Evolutionary conservation across 1,140 invertebrate species (phyloP).

Genomic region (Leptinotarsa undecemlineata): DNA sequence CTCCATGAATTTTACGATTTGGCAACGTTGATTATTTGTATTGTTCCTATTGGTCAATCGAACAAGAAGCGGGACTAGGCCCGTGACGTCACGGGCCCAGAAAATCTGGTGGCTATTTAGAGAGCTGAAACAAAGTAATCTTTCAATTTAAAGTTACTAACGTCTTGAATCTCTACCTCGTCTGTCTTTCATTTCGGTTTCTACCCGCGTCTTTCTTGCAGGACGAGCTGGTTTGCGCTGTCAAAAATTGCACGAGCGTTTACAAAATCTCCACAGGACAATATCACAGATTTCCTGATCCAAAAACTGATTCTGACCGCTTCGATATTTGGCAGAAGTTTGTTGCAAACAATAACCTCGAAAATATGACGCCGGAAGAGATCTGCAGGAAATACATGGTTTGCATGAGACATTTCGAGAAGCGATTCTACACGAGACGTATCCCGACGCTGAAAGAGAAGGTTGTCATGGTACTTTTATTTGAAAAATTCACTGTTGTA

Average conservation of each 20-base stretch:
- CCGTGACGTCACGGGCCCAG: too few species aligned
- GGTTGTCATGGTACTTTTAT: background rate
- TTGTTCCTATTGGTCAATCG: too few species aligned
- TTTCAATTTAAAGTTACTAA: too few species aligned
- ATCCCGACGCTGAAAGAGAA: background rate
- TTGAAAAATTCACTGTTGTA: background rate
- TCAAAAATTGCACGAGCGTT: background rate
- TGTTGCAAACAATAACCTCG: background rate
- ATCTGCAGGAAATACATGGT: slow-evolving; percentile 4
- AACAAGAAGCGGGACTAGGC: too few species aligned
- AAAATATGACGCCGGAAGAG: background rate
- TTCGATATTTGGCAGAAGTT: slow-evolving; percentile 10
- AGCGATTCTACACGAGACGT: background rate
- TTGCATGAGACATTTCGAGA: slow-evolving; percentile 9
- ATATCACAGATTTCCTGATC: slow-evolving; percentile 4
- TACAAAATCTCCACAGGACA: background rate
- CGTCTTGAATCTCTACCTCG: too few species aligned
- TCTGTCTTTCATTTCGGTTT: too few species aligned
- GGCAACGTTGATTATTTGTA: too few species aligned
- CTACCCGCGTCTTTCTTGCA: background rate
- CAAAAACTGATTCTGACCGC: background rate
- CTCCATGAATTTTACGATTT: too few species aligned
- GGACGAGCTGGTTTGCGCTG: background rate
- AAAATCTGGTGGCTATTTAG: too few species aligned
- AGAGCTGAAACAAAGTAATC: too few species aligned